These are phyloP conservation scores for Druon quercuslanigerum DNA, from an alignment of 1,140 invertebrate species.

Conservation along the genomic window DNA sequence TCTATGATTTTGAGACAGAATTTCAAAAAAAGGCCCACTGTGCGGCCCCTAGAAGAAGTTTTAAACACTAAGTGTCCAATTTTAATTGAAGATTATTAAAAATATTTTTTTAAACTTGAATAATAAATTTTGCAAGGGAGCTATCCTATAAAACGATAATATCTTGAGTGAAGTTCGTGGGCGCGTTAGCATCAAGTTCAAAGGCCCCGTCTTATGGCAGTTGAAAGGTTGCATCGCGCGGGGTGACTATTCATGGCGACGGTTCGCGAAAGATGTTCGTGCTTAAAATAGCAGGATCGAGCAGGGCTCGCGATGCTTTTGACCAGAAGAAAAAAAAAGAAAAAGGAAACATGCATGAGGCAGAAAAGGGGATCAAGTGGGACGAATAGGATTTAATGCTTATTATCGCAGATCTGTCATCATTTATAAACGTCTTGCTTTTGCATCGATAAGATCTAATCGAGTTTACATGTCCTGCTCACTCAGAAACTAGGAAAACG, in stretches of 20 bases:
- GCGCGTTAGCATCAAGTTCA: slow-evolving; percentile 8
- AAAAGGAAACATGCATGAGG: neutral
- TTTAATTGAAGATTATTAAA: too few relatives aligned
- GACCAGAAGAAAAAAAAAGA: slow-evolving; percentile 6
- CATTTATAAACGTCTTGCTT: slow-evolving; percentile 6
- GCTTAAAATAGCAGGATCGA: slow-evolving; percentile 45
- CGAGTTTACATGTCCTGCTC: neutral
- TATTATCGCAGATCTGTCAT: neutral
- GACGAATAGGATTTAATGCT: neutral
- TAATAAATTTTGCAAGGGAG: neutral
- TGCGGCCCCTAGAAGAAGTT: too few relatives aligned
- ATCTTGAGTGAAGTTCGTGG: slow-evolving; percentile 1
- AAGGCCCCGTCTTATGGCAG: slow-evolving; percentile 5
- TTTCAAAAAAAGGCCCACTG: too few relatives aligned
- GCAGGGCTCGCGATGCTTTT: slow-evolving; percentile 35
- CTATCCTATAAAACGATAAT: neutral
- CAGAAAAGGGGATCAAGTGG: neutral
- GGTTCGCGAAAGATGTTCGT: slow-evolving; percentile 41
- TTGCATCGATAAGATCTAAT: slow-evolving; percentile 13
- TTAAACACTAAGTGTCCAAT: too few relatives aligned
- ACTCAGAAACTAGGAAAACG: neutral
- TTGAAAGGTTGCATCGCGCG: slow-evolving; percentile 29
- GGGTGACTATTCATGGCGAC: slow-evolving; percentile 31
- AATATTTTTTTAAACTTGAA: neutral
- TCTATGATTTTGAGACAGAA: too few relatives aligned